Percentiles rank a stretch among this genome's conserved stretches.
phyloP scores from a whole-genome alignment of 35 echinoderm and acorn worm genomes.

The Apostichopus japonicus region DNA sequence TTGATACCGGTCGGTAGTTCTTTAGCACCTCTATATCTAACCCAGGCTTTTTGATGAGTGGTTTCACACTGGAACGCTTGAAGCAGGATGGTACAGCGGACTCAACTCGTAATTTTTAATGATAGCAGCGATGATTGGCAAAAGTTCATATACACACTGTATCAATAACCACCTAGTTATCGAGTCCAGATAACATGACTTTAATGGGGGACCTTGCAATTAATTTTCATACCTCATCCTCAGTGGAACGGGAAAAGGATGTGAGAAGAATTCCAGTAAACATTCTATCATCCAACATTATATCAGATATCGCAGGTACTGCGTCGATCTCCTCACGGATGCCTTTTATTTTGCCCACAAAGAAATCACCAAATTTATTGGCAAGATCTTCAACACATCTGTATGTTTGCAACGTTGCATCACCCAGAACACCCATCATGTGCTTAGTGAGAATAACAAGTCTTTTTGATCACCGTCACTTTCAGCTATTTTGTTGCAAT shows the following conservation, averaged over 20 bases:
- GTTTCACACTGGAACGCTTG: conserved; percentile 56
- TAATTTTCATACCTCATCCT: conserved; percentile 40
- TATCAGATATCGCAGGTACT: too few relatives aligned
- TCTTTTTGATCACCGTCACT: not conserved
- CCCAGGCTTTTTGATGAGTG: conserved; percentile 67
- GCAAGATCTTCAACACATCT: not conserved
- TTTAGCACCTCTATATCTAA: conserved; percentile 52
- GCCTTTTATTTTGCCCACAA: not conserved
- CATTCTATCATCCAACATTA: not conserved
- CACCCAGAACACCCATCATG: not conserved
- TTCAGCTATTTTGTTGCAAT: not conserved
- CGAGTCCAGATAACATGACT: conserved; percentile 56
- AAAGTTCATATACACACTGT: conserved; percentile 12
- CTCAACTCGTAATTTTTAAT: conserved; percentile 57
- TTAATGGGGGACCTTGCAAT: conserved; percentile 53
- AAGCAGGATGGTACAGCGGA: conserved; percentile 34
- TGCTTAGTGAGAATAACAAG: not conserved
- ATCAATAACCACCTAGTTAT: conserved; percentile 67
- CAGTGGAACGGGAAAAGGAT: conserved; percentile 25
- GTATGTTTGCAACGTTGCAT: not conserved
- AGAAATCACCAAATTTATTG: conserved; percentile 18
- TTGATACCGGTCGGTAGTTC: conserved; percentile 74
- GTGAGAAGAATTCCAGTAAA: not conserved
- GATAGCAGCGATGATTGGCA: conserved; percentile 58
- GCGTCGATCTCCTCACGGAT: not conserved